Percentiles rank a stretch among this genome's conserved stretches.
Conservation (phyloP, 2,888 invertebrate genomes). For the Apodemia duryi region DNA sequence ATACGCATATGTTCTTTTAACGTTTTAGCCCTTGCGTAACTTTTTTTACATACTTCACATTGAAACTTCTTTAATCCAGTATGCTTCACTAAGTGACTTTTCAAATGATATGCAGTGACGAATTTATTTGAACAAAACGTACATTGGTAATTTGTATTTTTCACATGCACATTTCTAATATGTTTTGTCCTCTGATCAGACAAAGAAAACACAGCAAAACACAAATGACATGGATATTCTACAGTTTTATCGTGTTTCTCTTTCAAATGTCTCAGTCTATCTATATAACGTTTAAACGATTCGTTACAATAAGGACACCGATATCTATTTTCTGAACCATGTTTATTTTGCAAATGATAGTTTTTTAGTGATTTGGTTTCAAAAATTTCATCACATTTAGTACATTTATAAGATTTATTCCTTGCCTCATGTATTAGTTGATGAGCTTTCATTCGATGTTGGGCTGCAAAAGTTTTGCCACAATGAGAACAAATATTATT, state of each 20-base stretch:
- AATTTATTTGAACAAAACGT: conserved; percentile 50
- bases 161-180: conserved; percentile 55
- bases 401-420: conserved; percentile 43
- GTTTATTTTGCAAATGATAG: conserved; percentile 46
- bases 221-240: conserved; percentile 59
- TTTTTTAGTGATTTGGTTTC: conserved; percentile 43
- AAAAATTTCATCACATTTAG: conserved; percentile 52
- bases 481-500: conserved; percentile 63
- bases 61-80: conserved; percentile 49
- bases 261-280: conserved; percentile 50
- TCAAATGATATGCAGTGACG: conserved; percentile 49
- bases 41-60: conserved; percentile 68
- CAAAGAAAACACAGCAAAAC: conserved; percentile 55
- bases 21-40: conserved; percentile 53
- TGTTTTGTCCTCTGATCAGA: conserved; percentile 59
- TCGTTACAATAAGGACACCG: conserved; percentile 55
- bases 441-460: conserved; percentile 53
- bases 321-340: conserved; percentile 46
- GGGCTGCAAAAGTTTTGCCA: conserved; percentile 57
- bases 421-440: conserved; percentile 45
- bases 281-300: conserved; percentile 53
- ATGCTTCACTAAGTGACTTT: conserved; percentile 58
- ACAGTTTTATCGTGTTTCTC: conserved; percentile 49
- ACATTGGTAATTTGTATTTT: conserved; percentile 51
- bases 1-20: conserved; percentile 60